phyloP scores from a whole-genome alignment of 2,888 invertebrate species.

The Heliconius ethilla region DNA sequence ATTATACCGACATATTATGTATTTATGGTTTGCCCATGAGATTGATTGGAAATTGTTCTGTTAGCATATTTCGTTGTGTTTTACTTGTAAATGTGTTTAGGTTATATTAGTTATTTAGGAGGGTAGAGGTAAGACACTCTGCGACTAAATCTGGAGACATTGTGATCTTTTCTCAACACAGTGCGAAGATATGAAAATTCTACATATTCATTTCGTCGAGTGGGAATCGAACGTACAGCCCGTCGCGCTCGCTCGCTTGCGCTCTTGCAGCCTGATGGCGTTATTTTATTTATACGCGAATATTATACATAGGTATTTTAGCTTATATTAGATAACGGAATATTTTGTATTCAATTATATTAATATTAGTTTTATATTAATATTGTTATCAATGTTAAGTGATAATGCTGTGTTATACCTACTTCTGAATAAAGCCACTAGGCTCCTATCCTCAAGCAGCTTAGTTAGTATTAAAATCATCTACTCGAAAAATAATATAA shows the following conservation, averaged over 20 bases:
- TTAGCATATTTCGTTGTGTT: not conserved
- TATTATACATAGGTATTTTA: too few species aligned
- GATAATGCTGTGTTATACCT: not conserved
- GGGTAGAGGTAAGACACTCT: too few species aligned
- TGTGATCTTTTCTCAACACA: too few species aligned
- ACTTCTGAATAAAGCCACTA: not conserved
- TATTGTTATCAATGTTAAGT: not conserved
- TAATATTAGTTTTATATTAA: not conserved
- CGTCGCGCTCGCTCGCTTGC: too few species aligned
- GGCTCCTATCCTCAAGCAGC: not conserved
- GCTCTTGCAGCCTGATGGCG: too few species aligned
- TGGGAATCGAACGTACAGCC: too few species aligned
- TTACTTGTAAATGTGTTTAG: not conserved
- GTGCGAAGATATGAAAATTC: too few species aligned
- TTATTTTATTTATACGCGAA: not conserved
- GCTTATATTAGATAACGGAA: not conserved
- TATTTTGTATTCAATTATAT: not conserved
- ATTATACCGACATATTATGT: not conserved
- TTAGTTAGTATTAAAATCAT: too few species aligned
- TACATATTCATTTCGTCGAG: too few species aligned
- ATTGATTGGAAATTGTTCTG: conserved; percentile 11
- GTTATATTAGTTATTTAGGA: too few species aligned
- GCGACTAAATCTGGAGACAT: too few species aligned
- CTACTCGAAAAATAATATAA: too few species aligned
- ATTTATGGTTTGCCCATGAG: not conserved